These are phyloP conservation scores for Lordiphosa fenestrarum DNA, from an alignment of 2,888 invertebrate species.

Conservation along the genomic window DNA sequence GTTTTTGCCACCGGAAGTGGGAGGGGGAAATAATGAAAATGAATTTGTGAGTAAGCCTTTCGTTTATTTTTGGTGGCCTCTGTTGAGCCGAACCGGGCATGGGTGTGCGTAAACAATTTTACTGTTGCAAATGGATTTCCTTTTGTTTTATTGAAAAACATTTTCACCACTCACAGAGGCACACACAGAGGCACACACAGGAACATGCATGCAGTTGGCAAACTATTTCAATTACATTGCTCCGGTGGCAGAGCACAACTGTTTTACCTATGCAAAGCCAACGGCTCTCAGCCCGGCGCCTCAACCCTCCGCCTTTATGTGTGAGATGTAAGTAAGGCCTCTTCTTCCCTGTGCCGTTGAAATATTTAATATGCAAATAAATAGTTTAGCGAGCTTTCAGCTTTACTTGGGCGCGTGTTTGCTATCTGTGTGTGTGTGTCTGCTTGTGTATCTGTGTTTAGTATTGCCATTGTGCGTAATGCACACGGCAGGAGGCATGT, in stretches of 20 bases:
- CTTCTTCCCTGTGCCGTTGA: slow-evolving; percentile 40
- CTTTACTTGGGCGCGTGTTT: slow-evolving; percentile 28
- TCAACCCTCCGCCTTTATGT: slow-evolving; percentile 14
- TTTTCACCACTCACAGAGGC: slow-evolving; percentile 25
- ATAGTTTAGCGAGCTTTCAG: slow-evolving; percentile 68
- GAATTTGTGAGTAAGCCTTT: slow-evolving; percentile 23
- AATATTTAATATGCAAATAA: slow-evolving; percentile 73
- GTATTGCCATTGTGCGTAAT: slow-evolving; percentile 48
- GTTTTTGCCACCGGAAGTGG: too few relatives aligned
- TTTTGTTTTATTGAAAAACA: slow-evolving; percentile 67
- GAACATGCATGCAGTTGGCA: slow-evolving; percentile 38
- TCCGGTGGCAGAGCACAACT: slow-evolving; percentile 22
- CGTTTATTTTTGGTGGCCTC: slow-evolving; percentile 18
- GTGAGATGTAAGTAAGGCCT: slow-evolving; percentile 27
- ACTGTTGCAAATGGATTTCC: slow-evolving; percentile 69
- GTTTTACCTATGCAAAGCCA: slow-evolving; percentile 28
- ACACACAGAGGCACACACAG: slow-evolving; percentile 5
- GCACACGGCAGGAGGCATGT: slow-evolving; percentile 30
- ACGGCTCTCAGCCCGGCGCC: neutral
- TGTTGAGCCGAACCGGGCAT: neutral
- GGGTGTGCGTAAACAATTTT: slow-evolving; percentile 51
- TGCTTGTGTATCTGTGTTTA: slow-evolving; percentile 2
- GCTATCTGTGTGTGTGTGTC: slow-evolving; percentile 7
- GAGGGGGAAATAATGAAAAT: neutral
- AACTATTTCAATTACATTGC: slow-evolving; percentile 70